Evolutionary conservation across 2,797 vertebrate species (phyloP), one percentile per base, ranked within the genome.

Genomic region (Paratrypauchen microcephalus): DNA sequence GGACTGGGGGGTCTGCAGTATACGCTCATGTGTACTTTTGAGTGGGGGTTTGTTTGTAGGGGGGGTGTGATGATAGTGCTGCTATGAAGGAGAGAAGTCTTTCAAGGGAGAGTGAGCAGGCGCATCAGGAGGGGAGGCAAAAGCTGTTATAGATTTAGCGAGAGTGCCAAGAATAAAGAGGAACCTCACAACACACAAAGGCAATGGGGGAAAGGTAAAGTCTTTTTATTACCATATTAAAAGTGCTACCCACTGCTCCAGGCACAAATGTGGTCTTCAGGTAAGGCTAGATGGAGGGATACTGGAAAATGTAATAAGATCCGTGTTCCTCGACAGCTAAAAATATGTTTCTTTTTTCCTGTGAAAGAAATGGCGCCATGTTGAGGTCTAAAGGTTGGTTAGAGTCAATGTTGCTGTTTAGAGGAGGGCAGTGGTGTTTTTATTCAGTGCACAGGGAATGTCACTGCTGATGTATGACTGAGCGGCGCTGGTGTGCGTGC

Each of bases 11-110:
- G 74, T 77, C 83, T 75, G 81, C 83, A 66, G 55, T 61, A 5
- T 15, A 8, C 24, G 30, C 12, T 41, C 9, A 13, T 47, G 60
- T 69, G 75, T 8, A 58, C 73, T 61, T 59, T 48, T 57, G 72
- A 71, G 78, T 59, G 79, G 79, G 76, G 85, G 76, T 77, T 75
- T 85, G 84, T 87, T 84, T 86, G 74, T 82, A 72, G 73, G 79
- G 39, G 65, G 77, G 71, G 80, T 78, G 74, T 59, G 36, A 72
- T 67, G 75, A 86, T 83, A 75, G 80, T 67, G 69, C 77, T 57
- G 78, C 75, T 78, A 82, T 87, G 66, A 71, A 74, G 75, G 84
- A 72, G 62, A 57, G 66, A 83, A 81, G 77, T 80, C 83, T 88
- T 83, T 86, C 77, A 88, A 79, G 81, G 76, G 56, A 84, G 71